A percentile compares a stretch with the other conserved stretches of the same genome.
Evolutionary conservation across 2,113 vertebrate species (phyloP).

Genomic region (Nymphicus hollandicus): DNA sequence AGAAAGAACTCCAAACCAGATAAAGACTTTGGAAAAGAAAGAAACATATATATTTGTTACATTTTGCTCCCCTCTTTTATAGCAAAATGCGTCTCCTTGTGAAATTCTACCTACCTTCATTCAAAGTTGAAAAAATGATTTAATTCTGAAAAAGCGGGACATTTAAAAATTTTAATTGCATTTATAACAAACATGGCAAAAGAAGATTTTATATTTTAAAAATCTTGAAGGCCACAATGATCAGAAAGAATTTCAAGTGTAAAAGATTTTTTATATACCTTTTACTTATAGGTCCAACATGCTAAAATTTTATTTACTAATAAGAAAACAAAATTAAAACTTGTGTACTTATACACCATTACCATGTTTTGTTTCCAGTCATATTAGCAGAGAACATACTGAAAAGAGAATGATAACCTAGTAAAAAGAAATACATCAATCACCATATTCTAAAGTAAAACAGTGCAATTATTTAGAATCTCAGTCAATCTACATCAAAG

Average conservation of each 20-base stretch:
- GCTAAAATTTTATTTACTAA: background rate
- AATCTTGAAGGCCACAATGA: background rate
- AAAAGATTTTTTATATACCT: background rate
- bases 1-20: background rate
- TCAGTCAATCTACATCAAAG: background rate
- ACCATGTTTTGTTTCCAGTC: background rate
- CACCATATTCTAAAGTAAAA: background rate
- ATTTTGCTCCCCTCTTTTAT: background rate
- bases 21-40: background rate
- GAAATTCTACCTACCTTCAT: constrained; percentile 8
- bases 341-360: background rate
- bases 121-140: background rate
- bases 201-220: background rate
- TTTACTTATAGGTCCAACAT: background rate
- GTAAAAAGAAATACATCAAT: background rate
- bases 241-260: background rate
- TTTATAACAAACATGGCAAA: background rate
- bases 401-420: background rate
- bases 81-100: background rate
- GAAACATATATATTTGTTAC: background rate
- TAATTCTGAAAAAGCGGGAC: constrained; percentile 23
- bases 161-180: background rate
- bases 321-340: background rate
- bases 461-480: background rate
- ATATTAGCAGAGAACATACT: background rate